These are phyloP conservation scores for Agrotis puta DNA, from an alignment of 2,888 invertebrate genomes.

Conservation along the genomic window DNA sequence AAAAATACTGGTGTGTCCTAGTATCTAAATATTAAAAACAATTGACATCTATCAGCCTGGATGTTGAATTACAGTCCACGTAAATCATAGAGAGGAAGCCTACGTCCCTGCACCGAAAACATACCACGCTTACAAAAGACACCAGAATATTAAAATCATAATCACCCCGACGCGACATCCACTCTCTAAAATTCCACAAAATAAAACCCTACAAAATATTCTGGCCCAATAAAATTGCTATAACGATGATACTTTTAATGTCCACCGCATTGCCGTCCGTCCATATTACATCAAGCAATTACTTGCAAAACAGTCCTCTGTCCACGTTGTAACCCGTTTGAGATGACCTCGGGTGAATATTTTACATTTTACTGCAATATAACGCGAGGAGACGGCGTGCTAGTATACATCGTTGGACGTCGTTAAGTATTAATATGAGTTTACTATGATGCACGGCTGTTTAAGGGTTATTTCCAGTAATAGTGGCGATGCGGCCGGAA, in stretches of 20 bases:
- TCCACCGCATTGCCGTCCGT: conserved; percentile 49
- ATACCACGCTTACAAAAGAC: background rate
- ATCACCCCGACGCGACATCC: conserved; percentile 5
- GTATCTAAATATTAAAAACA: too few relatives aligned
- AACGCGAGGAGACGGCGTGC: conserved; percentile 65
- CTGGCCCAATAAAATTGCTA: conserved; percentile 43
- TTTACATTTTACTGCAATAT: conserved; percentile 73
- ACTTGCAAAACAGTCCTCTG: conserved; percentile 65
- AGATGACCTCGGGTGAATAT: conserved; percentile 77
- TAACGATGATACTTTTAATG: conserved; percentile 58
- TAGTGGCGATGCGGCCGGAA: conserved; percentile 9
- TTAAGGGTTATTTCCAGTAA: conserved; percentile 28
- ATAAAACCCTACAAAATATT: conserved; percentile 47
- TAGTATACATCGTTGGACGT: conserved; percentile 55
- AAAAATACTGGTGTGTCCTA: too few relatives aligned
- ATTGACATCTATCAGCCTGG: too few relatives aligned
- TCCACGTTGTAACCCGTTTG: conserved; percentile 66
- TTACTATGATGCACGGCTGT: conserved; percentile 44
- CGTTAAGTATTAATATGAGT: conserved; percentile 43
- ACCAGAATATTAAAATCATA: conserved; percentile 12
- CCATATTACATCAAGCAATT: conserved; percentile 67
- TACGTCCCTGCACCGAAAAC: too few relatives aligned
- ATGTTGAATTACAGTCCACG: too few relatives aligned
- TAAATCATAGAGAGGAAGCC: too few relatives aligned
- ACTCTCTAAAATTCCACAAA: conserved; percentile 25